Percentiles rank a stretch among this genome's conserved stretches.
phyloP scores from a whole-genome alignment of 2,888 invertebrate species.

The Oxytorus armatus region DNA sequence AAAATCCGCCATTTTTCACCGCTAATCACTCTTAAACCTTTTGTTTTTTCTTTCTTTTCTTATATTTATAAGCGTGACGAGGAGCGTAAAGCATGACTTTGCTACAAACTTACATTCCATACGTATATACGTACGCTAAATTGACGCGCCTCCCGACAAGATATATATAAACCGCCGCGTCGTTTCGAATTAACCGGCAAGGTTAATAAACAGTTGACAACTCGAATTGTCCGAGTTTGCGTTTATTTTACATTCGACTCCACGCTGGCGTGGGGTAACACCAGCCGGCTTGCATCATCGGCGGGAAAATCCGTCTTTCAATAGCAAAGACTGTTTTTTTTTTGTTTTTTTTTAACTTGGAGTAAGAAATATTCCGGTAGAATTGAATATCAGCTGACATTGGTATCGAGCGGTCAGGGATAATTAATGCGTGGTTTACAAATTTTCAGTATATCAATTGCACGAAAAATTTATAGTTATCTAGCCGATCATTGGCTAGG shows the following conservation, averaged over 20 bases:
- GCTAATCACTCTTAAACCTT: neutral
- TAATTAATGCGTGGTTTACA: no score
- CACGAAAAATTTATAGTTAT: no score
- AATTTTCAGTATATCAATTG: no score
- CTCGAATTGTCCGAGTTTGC: conserved; percentile 43
- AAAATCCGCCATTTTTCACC: conserved; percentile 41
- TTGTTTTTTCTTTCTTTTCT: conserved; percentile 19
- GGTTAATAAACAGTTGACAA: conserved; percentile 71
- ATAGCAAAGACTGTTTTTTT: neutral
- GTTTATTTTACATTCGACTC: conserved; percentile 18
- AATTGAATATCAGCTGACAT: no score
- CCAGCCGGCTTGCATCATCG: conserved; percentile 60
- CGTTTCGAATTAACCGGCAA: conserved; percentile 57
- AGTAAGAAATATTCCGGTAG: no score
- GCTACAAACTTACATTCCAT: conserved; percentile 28
- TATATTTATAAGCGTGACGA: conserved; percentile 60
- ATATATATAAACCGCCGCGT: conserved; percentile 32
- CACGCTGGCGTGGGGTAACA: conserved; percentile 6
- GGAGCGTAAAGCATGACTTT: conserved; percentile 28
- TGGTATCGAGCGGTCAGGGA: no score
- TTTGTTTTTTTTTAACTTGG: no score
- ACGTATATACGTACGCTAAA: conserved; percentile 20
- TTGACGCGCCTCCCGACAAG: conserved; percentile 1
- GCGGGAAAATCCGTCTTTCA: conserved; percentile 8
- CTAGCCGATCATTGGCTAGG: no score